Conservation (phyloP, 2,113 vertebrate genomes). For the Galeopterus variegatus region DNA sequence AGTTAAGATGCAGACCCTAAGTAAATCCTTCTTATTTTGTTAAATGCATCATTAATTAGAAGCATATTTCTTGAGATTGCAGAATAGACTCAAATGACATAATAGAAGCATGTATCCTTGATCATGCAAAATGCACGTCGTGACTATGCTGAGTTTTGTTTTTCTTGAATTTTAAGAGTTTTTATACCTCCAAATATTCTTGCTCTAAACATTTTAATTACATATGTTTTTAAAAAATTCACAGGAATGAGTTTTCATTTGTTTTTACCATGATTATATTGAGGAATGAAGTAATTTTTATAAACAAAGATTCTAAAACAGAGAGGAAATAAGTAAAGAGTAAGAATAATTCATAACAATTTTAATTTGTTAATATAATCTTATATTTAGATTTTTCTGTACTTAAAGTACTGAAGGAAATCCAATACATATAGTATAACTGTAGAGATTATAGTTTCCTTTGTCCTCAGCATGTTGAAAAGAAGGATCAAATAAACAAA, state of each 20-base stretch:
- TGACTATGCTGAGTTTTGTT: neutral
- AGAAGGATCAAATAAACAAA: neutral
- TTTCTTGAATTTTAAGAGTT: slow-evolving; percentile 18
- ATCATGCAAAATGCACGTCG: neutral
- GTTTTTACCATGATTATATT: slow-evolving; percentile 7
- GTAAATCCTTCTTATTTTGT: neutral
- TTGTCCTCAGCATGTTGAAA: neutral
- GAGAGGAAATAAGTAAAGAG: neutral
- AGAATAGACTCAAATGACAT: neutral
- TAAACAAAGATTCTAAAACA: neutral
- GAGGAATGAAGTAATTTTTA: neutral
- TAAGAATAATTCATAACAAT: neutral
- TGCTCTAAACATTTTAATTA: neutral
- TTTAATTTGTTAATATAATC: neutral
- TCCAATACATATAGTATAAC: neutral
- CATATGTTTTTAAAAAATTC: neutral
- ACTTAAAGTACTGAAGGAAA: neutral
- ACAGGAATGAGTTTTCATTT: neutral
- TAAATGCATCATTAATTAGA: neutral
- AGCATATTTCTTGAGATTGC: neutral
- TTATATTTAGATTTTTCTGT: neutral
- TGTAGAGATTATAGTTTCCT: neutral
- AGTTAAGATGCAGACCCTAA: neutral
- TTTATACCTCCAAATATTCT: neutral
- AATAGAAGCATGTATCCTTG: neutral